Conservation (phyloP, 2,113 vertebrate genomes). For the Collichthys lucidus region DNA sequence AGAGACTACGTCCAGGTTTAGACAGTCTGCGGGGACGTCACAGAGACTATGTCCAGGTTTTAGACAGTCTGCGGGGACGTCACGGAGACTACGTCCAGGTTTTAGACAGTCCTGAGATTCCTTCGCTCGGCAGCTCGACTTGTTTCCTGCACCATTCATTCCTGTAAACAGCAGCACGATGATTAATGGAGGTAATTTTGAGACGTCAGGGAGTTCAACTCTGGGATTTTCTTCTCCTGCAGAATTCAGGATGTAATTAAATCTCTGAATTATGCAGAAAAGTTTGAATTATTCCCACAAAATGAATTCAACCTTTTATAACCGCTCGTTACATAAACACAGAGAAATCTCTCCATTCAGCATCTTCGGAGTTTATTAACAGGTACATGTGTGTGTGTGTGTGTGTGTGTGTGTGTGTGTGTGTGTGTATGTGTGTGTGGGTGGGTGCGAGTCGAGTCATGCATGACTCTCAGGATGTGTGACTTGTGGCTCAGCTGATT, state of each 20-base stretch:
- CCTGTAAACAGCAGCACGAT: conserved; percentile 45
- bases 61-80: too few relatives aligned
- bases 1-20: too few relatives aligned
- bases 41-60: too few relatives aligned
- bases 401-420: conserved; percentile 27
- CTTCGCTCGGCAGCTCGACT: too few relatives aligned
- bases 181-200: conserved; percentile 63
- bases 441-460: too few relatives aligned
- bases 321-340: conserved; percentile 31
- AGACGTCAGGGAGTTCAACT: conserved; percentile 49
- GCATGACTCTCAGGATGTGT: fast-evolving
- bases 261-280: conserved; percentile 30
- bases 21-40: too few relatives aligned
- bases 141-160: conserved; percentile 45
- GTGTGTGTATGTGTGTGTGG: conserved; percentile 8
- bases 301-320: conserved; percentile 7
- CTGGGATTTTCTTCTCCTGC: conserved; percentile 37
- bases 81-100: too few relatives aligned
- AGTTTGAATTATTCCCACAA: conserved; percentile 5
- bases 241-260: conserved; percentile 24
- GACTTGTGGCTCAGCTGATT: too few relatives aligned
- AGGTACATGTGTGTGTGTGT: conserved; percentile 38
- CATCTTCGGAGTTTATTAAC: conserved; percentile 52
- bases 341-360: conserved; percentile 50
- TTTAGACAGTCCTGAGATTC: too few relatives aligned